These are phyloP conservation scores for Hermetia illucens DNA, from an alignment of 1,140 invertebrate genomes.

Conservation along the genomic window DNA sequence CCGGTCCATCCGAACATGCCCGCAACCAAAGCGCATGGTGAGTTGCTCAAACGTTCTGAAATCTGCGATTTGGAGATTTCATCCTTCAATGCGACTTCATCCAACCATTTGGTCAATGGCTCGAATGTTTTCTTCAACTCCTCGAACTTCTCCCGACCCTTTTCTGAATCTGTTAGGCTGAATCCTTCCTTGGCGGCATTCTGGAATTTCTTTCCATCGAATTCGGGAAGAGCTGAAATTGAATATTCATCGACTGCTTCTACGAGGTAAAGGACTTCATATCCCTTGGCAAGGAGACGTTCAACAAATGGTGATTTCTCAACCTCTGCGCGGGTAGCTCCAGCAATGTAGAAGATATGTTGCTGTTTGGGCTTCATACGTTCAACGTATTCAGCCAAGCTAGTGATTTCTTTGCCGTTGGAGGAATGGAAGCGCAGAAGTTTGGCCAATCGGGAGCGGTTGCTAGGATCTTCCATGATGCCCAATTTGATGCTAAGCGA, in stretches of 20 bases:
- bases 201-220: slow-evolving; percentile 98
- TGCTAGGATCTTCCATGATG: slow-evolving; percentile 93
- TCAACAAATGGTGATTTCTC: slow-evolving; percentile 93
- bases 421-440: slow-evolving; percentile 86
- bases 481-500: slow-evolving; percentile 77
- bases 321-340: slow-evolving; percentile 72
- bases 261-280: slow-evolving; percentile 88
- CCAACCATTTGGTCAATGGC: slow-evolving; percentile 83
- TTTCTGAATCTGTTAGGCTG: slow-evolving; percentile 68
- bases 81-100: slow-evolving; percentile 73
- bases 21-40: slow-evolving; percentile 94
- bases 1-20: slow-evolving; percentile 96
- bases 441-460: slow-evolving; percentile 89
- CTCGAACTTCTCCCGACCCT: slow-evolving; percentile 71
- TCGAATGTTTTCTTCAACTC: slow-evolving; percentile 70
- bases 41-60: slow-evolving; percentile 80
- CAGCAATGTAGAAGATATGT: slow-evolving; percentile 94
- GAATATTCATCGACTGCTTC: slow-evolving; percentile 99
- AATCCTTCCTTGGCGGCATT: slow-evolving; percentile 99
- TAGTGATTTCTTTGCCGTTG: slow-evolving; percentile 50
- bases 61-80: slow-evolving; percentile 70
- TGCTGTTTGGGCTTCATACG: slow-evolving; percentile 98
- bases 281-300: slow-evolving; percentile 81
- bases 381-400: slow-evolving; percentile 77
- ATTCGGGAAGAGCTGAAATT: slow-evolving; percentile 94